A percentile compares a stretch with the other conserved stretches of the same genome.
phyloP scores from a whole-genome alignment of 2,113 vertebrate species.

The Gulo gulo region DNA sequence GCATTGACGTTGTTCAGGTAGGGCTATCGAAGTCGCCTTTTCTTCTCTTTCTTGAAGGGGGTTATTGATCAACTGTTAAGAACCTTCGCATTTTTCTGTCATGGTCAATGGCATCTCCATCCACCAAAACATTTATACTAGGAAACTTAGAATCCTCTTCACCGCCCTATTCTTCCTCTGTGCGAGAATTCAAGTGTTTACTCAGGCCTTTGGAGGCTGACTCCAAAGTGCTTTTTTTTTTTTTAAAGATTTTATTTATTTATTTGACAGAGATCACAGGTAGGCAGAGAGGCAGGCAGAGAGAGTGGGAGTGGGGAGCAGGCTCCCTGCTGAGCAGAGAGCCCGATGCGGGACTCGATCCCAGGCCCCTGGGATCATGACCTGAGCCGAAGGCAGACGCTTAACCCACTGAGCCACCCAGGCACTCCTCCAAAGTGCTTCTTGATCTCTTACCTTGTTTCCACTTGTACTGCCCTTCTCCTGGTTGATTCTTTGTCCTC shows the following conservation, averaged over 20 bases:
- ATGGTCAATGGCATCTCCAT: neutral
- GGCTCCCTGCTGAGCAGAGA: no score
- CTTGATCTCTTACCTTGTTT: neutral
- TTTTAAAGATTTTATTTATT: no score
- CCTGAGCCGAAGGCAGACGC: no score
- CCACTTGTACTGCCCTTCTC: neutral
- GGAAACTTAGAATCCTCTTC: neutral
- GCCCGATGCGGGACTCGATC: no score
- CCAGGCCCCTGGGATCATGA: no score
- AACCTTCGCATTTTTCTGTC: neutral
- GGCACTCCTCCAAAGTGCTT: neutral
- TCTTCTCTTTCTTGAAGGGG: neutral
- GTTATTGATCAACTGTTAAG: neutral
- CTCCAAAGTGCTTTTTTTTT: neutral
- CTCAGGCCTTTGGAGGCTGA: neutral
- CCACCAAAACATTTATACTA: neutral
- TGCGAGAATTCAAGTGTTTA: neutral
- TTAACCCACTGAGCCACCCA: no score
- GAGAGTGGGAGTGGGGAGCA: no score
- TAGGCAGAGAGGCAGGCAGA: no score
- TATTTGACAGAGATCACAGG: no score
- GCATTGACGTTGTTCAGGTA: constrained; percentile 96
- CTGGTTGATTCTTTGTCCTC: neutral
- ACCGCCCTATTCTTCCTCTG: neutral
- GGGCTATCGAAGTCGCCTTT: neutral